Base-by-base conservation (phyloP, 2,888 invertebrate species). In the Oscheius sp. region DNA sequence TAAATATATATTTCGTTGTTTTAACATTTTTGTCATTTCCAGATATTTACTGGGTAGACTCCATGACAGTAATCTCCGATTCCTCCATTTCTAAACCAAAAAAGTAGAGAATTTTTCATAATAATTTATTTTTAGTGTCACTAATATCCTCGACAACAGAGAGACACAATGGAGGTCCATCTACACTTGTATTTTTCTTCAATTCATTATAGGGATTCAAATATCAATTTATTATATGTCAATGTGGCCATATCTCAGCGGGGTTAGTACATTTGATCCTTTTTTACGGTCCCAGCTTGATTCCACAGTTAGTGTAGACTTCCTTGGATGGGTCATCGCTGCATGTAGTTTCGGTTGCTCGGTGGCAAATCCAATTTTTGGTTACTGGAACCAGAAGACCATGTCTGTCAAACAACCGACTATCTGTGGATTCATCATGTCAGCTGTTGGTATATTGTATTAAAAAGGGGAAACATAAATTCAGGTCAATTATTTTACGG, bases 321-420 rank as follows among this genome's bases (percentile, higher is more conserved):
- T 74, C 47, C 47, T 77, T 12, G 77, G 77, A 30, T 77, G 77
- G 77, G 70, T 77, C 17, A 68, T 77, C 2, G 77, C 77, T 2
- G 67, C 77, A 0, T 74, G 74, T 54, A 73, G 72, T 44, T 68
- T 77, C 45, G 77, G 77, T 26, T 73, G 72, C 36, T 70, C 77
- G 12, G 70, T 77, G 33, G 69, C 75, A 0, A 75, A 75, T 51
- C 77, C 77, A 1, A 36, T 77, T n/a, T 73, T 73, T 17, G 77
- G 77, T 0, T 64, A 28, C 14, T 77, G 77, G 77, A 77, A 74
- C 61, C 73, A 77, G 49, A 73, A 72, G 51, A 77, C 73, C 0
- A 63, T 77, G 68, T 71, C 74, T 6, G 71, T 71, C 9, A 70
- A 64, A 28, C 56, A 67, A 56, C 77, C 77, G 2, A 69, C 70